Evolutionary conservation across 2,113 vertebrate genomes (phyloP).

Genomic region (Daubentonia madagascariensis): DNA sequence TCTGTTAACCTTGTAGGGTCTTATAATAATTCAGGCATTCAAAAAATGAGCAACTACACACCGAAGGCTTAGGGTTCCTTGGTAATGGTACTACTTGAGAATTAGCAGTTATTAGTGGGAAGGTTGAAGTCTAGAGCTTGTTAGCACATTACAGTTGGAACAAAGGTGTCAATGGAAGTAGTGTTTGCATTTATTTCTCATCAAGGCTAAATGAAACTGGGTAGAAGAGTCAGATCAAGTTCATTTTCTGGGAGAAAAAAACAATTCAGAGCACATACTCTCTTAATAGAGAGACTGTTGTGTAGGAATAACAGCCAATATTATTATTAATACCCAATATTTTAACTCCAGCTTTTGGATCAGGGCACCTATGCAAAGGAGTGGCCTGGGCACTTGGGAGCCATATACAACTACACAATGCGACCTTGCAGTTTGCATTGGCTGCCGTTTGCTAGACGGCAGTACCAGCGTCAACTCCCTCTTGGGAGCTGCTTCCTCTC

Average conservation of each 20-base stretch:
- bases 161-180: conserved; percentile 52
- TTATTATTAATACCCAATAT: not conserved
- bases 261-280: not conserved
- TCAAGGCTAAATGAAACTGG: conserved; percentile 54
- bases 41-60: conserved; percentile 33
- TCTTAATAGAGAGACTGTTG: not conserved
- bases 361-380: not conserved
- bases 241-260: not conserved
- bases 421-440: not conserved
- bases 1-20: conserved; percentile 9
- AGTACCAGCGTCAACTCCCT: not conserved
- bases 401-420: rapidly evolving
- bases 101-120: conserved; percentile 27
- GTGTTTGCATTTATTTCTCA: conserved; percentile 61
- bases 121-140: conserved; percentile 20
- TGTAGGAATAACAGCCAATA: not conserved
- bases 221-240: conserved; percentile 33
- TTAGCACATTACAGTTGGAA: conserved; percentile 54
- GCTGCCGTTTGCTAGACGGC: not conserved
- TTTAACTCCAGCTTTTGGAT: not conserved
- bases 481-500: not conserved
- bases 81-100: not conserved
- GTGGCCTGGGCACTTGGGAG: not conserved
- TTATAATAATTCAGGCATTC: conserved; percentile 13
- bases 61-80: not conserved